Conservation (phyloP, 2,888 invertebrate species). For the Galerucella calmariensis region DNA sequence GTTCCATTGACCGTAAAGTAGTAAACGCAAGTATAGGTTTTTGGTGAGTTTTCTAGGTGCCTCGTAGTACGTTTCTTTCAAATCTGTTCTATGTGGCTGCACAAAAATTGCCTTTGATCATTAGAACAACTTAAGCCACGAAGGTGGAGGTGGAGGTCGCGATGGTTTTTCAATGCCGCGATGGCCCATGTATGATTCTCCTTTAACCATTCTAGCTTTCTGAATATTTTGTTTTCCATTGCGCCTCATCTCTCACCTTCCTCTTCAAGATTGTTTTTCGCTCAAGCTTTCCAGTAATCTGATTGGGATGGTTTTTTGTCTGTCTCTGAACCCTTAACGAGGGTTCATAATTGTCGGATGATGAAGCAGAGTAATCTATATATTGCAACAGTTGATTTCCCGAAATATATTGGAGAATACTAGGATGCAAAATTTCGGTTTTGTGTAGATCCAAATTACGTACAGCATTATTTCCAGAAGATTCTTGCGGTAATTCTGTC, state of each 20-base stretch:
- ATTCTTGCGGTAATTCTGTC: slow-evolving; percentile 11
- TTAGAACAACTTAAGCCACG: slow-evolving; percentile 39
- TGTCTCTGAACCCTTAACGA: background rate
- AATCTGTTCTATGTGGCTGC: slow-evolving; percentile 45
- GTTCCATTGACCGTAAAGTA: slow-evolving; percentile 43
- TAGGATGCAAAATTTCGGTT: slow-evolving; percentile 12
- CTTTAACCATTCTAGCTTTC: too few species aligned
- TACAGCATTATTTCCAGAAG: slow-evolving; percentile 12
- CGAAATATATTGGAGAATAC: slow-evolving; percentile 13
- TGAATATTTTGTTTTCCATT: too few species aligned
- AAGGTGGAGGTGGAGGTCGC: slow-evolving; percentile 25
- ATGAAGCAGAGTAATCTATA: slow-evolving; percentile 19
- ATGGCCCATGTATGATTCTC: too few species aligned
- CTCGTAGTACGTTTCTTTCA: slow-evolving; percentile 44
- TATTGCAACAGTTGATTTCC: slow-evolving; percentile 15
- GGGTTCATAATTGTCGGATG: slow-evolving; percentile 25
- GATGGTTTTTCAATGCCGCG: too few species aligned
- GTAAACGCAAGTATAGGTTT: slow-evolving; percentile 30
- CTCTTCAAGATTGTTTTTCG: too few species aligned
- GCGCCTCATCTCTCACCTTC: too few species aligned
- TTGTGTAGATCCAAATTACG: slow-evolving; percentile 4
- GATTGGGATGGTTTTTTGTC: too few species aligned
- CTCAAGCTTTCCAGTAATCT: too few species aligned
- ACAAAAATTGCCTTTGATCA: slow-evolving; percentile 47
- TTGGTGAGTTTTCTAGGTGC: slow-evolving; percentile 47